Evolutionary conservation across 1,140 invertebrate species (phyloP).

Genomic region (Bicyclus anynana): DNA sequence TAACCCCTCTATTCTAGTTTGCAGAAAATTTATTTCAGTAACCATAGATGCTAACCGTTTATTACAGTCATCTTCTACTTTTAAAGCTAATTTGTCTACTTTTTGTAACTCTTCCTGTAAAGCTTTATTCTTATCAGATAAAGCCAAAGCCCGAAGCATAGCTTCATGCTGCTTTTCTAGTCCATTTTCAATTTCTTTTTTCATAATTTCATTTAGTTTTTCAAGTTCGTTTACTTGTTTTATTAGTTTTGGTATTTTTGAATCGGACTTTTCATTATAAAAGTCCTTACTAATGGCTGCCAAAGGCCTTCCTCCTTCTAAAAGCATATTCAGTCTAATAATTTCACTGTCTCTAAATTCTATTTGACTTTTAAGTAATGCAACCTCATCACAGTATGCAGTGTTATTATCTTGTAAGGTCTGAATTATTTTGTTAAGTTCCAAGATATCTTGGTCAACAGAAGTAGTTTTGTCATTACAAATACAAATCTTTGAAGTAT

Average conservation of each 20-base stretch:
- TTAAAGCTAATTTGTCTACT: slow-evolving; percentile 82
- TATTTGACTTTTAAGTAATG: slow-evolving; percentile 62
- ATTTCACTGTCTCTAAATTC: slow-evolving; percentile 81
- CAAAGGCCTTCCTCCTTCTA: slow-evolving; percentile 81
- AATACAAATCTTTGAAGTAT: slow-evolving; percentile 44
- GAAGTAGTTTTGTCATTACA: slow-evolving; percentile 42
- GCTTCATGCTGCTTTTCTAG: slow-evolving; percentile 85
- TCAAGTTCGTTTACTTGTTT: slow-evolving; percentile 76
- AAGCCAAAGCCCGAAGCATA: slow-evolving; percentile 82
- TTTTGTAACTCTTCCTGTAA: slow-evolving; percentile 82
- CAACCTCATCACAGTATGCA: slow-evolving; percentile 58
- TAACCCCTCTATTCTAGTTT: slow-evolving; percentile 51
- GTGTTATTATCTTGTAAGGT: slow-evolving; percentile 55
- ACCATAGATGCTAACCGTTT: slow-evolving; percentile 57
- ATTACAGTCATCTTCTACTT: slow-evolving; percentile 82
- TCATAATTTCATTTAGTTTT: slow-evolving; percentile 76
- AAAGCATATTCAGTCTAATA: slow-evolving; percentile 78
- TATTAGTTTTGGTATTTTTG: slow-evolving; percentile 48
- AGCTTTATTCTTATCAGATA: slow-evolving; percentile 82
- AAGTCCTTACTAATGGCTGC: slow-evolving; percentile 78
- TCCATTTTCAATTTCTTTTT: slow-evolving; percentile 76
- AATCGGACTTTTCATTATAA: slow-evolving; percentile 70
- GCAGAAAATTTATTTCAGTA: slow-evolving; percentile 53
- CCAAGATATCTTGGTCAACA: slow-evolving; percentile 39
- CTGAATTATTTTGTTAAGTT: slow-evolving; percentile 46